Conservation (phyloP, 2,113 vertebrate species). For the Probosciger aterrimus region DNA sequence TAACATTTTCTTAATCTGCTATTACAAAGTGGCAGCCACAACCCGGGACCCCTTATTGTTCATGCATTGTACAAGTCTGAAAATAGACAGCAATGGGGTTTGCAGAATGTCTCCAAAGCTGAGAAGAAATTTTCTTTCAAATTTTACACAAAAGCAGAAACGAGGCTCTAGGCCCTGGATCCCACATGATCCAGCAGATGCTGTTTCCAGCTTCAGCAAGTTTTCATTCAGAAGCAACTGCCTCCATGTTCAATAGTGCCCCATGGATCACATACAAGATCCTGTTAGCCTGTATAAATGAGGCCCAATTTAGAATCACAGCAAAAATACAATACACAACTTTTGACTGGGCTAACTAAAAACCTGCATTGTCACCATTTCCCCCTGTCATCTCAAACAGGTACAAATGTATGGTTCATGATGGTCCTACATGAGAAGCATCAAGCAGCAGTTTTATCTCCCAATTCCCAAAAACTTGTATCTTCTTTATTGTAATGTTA, state of each 20-base stretch:
- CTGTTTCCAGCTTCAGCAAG: conserved; percentile 54
- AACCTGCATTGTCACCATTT: neutral
- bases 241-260: conserved; percentile 39
- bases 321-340: neutral
- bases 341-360: neutral
- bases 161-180: neutral
- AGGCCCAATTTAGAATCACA: conserved; percentile 51
- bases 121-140: conserved; percentile 22
- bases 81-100: neutral
- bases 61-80: neutral
- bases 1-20: conserved; percentile 9
- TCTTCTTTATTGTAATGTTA: neutral
- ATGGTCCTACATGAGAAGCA: neutral
- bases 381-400: neutral
- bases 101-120: conserved; percentile 4
- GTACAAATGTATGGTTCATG: neutral
- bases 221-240: conserved; percentile 56
- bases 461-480: rapidly evolving
- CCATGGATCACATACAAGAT: conserved; percentile 37
- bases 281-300: conserved; percentile 50
- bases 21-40: neutral
- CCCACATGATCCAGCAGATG: conserved; percentile 51
- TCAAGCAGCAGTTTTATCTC: neutral
- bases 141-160: conserved; percentile 37
- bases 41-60: neutral